These are phyloP conservation scores for Mellivora capensis DNA, from an alignment of 2,113 vertebrate species.

Conservation along the genomic window DNA sequence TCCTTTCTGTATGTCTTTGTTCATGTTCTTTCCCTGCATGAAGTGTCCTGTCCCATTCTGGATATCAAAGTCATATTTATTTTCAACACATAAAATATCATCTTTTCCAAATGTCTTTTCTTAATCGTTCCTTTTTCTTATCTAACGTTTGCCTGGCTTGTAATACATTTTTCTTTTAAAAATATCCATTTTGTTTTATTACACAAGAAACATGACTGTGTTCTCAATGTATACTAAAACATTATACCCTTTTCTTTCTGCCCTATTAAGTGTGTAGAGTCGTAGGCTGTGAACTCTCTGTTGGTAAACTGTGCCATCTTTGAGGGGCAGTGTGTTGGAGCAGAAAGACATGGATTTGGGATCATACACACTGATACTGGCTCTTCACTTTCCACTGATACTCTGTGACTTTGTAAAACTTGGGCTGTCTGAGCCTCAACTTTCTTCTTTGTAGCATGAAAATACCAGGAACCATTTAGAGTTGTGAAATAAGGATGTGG, in stretches of 20 bases:
- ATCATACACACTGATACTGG: not conserved
- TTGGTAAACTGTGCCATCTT: not conserved
- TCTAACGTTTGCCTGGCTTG: not conserved
- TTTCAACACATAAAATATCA: not conserved
- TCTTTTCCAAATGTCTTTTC: conserved; percentile 37
- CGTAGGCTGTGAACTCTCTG: not conserved
- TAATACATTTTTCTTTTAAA: conserved; percentile 30
- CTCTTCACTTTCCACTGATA: not conserved
- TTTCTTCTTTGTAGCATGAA: conserved; percentile 34
- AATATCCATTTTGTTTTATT: not conserved
- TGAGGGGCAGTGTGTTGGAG: not conserved
- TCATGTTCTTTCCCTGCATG: not conserved
- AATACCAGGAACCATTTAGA: not conserved
- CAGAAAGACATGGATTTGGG: not conserved
- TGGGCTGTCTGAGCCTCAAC: not conserved
- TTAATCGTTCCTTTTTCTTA: not conserved
- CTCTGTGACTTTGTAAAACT: not conserved
- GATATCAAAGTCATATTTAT: conserved; percentile 3
- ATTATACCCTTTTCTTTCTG: not conserved
- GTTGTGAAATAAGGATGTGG: not conserved
- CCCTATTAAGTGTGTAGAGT: not conserved
- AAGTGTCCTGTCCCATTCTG: not conserved
- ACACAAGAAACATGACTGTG: not conserved
- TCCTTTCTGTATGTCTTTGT: not conserved
- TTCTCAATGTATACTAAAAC: not conserved